Conservation (phyloP, 2,888 invertebrate species). For the Eretmocerus hayati region DNA sequence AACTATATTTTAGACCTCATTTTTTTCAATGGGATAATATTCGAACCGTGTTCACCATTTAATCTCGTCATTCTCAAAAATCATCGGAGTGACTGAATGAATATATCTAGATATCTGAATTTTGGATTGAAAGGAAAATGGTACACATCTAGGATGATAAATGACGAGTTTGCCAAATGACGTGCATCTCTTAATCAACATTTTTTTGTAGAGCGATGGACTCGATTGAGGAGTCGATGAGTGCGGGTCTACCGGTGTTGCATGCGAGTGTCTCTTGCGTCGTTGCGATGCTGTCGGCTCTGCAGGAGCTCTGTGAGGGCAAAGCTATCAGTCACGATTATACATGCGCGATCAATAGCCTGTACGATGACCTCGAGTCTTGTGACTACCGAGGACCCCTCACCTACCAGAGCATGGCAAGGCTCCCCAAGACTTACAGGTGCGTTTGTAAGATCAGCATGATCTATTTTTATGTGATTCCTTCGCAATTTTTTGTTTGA, state of each 20-base stretch:
- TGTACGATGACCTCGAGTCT: slow-evolving; percentile 42
- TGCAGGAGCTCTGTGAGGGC: slow-evolving; percentile 73
- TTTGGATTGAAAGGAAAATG: no score
- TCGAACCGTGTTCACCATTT: no score
- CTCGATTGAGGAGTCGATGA: slow-evolving; percentile 87
- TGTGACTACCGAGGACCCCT: slow-evolving; percentile 75
- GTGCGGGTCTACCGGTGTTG: slow-evolving; percentile 69
- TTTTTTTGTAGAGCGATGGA: slow-evolving; percentile 86
- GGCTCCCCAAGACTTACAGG: slow-evolving; percentile 76
- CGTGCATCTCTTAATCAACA: slow-evolving; percentile 20
- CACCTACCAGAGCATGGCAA: slow-evolving; percentile 77
- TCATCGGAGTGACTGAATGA: no score
- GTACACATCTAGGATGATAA: no score
- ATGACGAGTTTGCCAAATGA: no score
- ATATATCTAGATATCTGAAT: no score
- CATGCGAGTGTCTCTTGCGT: slow-evolving; percentile 77
- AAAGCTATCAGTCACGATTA: slow-evolving; percentile 60
- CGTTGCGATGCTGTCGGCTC: slow-evolving; percentile 71
- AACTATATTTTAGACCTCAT: no score
- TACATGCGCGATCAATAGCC: slow-evolving; percentile 39
- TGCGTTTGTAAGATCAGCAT: no score
- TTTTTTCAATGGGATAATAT: no score
- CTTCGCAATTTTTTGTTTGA: no score
- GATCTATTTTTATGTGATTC: no score
- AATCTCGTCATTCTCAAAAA: no score